Base-by-base conservation (phyloP, 1,140 invertebrate species). In the Copidosoma floridanum region DNA sequence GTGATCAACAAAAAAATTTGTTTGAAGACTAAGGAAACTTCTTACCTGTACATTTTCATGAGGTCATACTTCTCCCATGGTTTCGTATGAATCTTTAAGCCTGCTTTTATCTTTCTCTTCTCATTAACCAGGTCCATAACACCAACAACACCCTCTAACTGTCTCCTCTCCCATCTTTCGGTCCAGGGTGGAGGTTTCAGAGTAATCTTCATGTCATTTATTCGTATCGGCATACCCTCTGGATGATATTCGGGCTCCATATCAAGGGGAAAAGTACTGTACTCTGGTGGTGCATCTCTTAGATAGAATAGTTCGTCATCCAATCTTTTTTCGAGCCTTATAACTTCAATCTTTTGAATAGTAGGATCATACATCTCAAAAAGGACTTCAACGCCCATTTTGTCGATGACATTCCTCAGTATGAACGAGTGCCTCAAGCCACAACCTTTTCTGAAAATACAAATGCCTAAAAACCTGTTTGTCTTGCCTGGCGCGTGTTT, bases 301-400 rank as follows among this genome's bases (percentile, higher is more conserved):
- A 99, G 82, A 74, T 99, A 99, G 24, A 87, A 82, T 12, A 99
- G 77, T 71, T 93, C 85, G 35, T 94, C 87, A 80, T 99, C 98
- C 16, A 99, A 75, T 40, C 97, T 84, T 76, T 95, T 98, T 77
- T 99, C 97, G 21, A 99, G 81, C 78, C 68, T 79, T 7, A 79
- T 62, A 38, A 77, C 77, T 24, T 98, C 92, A 43, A 99, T 92
- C 65, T 86, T 89, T 63, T 89, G 87, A 63, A 99, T 87, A 1
- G 88, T 88, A 18, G 97, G 97, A 82, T 97, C 96, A 78, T 99
- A 99, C 61, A 99, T 76, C 40, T 97, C 87, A 81, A 93, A 99
- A 51, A 83, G 76, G 6, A 98, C 85, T 85, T 98, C 89, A 51
- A 97, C 81, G 37, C 94, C 94, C 84, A 89, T 88, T 70, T 91